A percentile compares a stretch with the other conserved stretches of the same genome.
Evolutionary conservation across 2,888 invertebrate species (phyloP).

Genomic region (Pemphredon lugubris): DNA sequence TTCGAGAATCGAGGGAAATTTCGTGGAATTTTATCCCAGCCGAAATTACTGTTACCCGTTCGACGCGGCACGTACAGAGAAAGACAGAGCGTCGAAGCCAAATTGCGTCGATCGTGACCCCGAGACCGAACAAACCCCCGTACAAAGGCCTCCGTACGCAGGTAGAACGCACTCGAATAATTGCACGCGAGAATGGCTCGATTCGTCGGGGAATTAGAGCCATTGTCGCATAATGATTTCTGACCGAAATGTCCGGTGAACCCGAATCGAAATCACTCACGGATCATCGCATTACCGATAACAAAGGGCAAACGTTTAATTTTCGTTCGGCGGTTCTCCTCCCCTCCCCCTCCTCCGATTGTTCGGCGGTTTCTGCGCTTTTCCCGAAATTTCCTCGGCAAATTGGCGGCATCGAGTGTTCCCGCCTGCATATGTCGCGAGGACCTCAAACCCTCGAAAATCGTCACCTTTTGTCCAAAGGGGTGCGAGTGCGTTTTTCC

Average conservation of each 20-base stretch:
- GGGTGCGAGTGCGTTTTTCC: slow-evolving; percentile 50
- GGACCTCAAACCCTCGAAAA: slow-evolving; percentile 23
- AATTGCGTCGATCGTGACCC: background rate
- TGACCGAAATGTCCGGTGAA: slow-evolving; percentile 38
- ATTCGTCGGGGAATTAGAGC: slow-evolving; percentile 33
- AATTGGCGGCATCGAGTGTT: slow-evolving; percentile 30
- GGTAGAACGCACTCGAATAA: slow-evolving; percentile 36
- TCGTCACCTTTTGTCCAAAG: slow-evolving; percentile 41
- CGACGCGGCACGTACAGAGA: background rate
- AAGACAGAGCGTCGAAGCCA: background rate
- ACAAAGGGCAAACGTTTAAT: slow-evolving; percentile 31
- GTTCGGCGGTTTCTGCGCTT: slow-evolving; percentile 1
- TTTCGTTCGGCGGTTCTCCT: slow-evolving; percentile 12
- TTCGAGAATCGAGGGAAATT: no score
- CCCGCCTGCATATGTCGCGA: slow-evolving; percentile 40
- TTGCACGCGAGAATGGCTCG: slow-evolving; percentile 14
- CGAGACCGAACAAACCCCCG: background rate
- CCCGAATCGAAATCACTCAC: slow-evolving; percentile 42
- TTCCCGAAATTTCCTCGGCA: slow-evolving; percentile 29
- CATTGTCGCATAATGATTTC: slow-evolving; percentile 50
- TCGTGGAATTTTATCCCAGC: no score
- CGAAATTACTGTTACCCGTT: no score
- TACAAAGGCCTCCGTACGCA: no score
- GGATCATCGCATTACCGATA: slow-evolving; percentile 22
- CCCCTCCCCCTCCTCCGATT: no score